Evolutionary conservation across 2,797 vertebrate species (phyloP).

Genomic region (Psittacula echo): DNA sequence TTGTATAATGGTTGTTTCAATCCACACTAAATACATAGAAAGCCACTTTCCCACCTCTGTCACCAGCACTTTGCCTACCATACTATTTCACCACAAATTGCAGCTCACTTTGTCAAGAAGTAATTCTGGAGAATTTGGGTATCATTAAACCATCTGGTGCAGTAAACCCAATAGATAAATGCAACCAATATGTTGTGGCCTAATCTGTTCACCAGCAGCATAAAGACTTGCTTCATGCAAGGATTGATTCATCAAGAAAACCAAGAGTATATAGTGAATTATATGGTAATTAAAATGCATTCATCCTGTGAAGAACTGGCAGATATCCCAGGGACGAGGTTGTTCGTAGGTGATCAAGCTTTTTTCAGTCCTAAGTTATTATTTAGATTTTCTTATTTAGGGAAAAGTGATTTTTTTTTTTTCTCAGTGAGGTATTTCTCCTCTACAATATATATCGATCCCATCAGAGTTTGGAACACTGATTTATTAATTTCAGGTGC

Average conservation of each 20-base stretch:
- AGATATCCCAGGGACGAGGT: background rate
- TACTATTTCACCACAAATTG: constrained; percentile 10
- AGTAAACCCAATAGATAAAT: constrained; percentile 28
- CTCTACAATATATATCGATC: background rate
- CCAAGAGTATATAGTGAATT: background rate
- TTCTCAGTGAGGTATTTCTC: background rate
- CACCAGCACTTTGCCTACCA: background rate
- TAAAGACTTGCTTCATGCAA: background rate
- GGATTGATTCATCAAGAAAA: background rate
- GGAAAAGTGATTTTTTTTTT: background rate
- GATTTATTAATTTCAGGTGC: background rate
- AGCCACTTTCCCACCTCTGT: background rate
- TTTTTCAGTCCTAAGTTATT: background rate
- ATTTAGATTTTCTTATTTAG: constrained; percentile 2
- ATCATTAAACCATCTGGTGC: constrained; percentile 31
- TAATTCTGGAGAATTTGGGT: constrained; percentile 24
- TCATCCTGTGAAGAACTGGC: background rate
- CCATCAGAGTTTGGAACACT: background rate
- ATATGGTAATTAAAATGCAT: background rate
- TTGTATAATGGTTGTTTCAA: background rate
- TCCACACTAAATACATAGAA: background rate
- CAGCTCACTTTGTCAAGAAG: constrained; percentile 13
- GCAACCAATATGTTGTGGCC: background rate
- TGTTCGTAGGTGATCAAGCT: background rate
- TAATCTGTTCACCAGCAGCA: background rate